Conservation (phyloP, 2,797 vertebrate species). For the Peromyscus melanophrys region DNA sequence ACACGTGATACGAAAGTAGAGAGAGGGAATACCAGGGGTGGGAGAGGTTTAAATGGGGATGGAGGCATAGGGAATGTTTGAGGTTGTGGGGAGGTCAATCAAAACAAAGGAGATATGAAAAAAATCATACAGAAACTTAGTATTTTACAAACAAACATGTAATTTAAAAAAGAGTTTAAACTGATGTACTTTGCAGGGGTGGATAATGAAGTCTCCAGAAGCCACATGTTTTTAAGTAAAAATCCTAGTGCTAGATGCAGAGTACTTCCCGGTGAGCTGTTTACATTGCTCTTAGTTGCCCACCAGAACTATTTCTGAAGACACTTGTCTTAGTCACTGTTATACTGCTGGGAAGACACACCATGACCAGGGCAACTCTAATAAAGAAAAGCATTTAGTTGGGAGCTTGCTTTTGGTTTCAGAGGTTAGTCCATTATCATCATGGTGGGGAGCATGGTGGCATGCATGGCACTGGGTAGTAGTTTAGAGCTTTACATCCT, state of each 20-base stretch:
- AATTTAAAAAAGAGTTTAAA: background rate
- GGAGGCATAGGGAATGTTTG: background rate
- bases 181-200: background rate
- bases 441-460: background rate
- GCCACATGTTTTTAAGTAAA: background rate
- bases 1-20: background rate
- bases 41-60: background rate
- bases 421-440: background rate
- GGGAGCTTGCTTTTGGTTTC: background rate
- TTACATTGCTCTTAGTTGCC: background rate
- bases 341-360: background rate
- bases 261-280: background rate
- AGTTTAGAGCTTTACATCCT: background rate
- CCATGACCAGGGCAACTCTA: background rate
- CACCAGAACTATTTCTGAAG: background rate
- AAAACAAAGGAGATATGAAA: background rate
- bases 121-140: background rate
- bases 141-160: background rate
- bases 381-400: background rate
- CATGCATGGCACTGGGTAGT: background rate
- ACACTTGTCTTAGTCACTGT: background rate
- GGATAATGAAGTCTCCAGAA: background rate
- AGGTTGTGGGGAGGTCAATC: background rate
- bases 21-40: background rate
- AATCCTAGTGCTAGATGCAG: background rate